Evolutionary conservation across 2,888 invertebrate species (phyloP).

Genomic region (Tetrapedia diversipes): DNA sequence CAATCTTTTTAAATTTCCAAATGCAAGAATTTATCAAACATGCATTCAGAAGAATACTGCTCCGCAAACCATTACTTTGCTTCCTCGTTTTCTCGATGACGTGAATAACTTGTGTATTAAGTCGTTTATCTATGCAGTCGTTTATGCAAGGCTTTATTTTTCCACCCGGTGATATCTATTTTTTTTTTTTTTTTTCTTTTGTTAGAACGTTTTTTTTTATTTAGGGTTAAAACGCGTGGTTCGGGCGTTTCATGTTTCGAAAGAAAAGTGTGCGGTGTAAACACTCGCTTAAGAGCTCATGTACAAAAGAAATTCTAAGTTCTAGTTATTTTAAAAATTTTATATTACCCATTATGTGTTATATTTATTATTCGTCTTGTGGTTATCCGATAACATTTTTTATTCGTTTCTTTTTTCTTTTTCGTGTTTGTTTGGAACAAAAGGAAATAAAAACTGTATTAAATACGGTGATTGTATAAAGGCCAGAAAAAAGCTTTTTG

Average conservation of each 20-base stretch:
- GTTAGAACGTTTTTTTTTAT: conserved; percentile 7
- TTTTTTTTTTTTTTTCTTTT: too few relatives aligned
- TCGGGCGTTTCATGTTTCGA: conserved; percentile 5
- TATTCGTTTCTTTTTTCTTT: conserved; percentile 24
- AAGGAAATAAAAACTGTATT: conserved; percentile 5
- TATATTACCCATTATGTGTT: conserved; percentile 16
- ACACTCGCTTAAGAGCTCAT: too few relatives aligned
- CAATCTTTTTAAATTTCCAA: conserved; percentile 35
- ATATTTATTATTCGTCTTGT: conserved; percentile 47
- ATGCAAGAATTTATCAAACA: conserved; percentile 15
- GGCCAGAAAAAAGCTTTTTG: conserved; percentile 38
- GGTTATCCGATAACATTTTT: conserved; percentile 33
- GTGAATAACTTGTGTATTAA: conserved; percentile 33
- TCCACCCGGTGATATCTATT: conserved; percentile 1
- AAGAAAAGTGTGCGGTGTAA: conserved; percentile 6
- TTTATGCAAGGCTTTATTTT: conserved; percentile 21
- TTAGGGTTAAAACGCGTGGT: conserved; percentile 2
- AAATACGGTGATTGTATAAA: conserved; percentile 12
- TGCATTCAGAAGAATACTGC: conserved; percentile 17
- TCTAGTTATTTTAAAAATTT: conserved; percentile 19
- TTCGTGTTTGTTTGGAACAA: conserved; percentile 6
- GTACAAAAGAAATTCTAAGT: conserved; percentile 23
- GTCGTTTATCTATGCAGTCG: conserved; percentile 11
- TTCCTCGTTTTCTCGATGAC: conserved; percentile 38
- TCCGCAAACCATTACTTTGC: conserved; percentile 32